These are phyloP conservation scores for Azemiops feae DNA, from an alignment of 2,113 vertebrate species.

Conservation along the genomic window DNA sequence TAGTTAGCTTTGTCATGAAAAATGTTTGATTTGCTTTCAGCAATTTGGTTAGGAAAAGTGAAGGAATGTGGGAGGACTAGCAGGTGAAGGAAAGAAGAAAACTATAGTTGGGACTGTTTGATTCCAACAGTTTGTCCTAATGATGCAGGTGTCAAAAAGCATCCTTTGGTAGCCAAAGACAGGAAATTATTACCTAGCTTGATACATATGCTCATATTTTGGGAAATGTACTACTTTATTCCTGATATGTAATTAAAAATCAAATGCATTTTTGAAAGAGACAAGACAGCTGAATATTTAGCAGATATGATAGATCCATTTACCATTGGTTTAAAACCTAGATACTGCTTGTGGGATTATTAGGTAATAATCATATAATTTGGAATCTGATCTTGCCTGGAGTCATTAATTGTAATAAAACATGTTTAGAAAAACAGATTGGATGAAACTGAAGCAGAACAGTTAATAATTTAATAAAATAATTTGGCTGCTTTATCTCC, in stretches of 20 bases:
- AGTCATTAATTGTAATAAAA: conserved; percentile 16
- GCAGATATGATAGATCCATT: background rate
- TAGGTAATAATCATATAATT: background rate
- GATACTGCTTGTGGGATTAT: background rate
- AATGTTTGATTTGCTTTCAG: conserved; percentile 12
- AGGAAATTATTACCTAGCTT: background rate
- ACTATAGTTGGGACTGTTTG: background rate
- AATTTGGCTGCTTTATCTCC: background rate
- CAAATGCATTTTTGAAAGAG: background rate
- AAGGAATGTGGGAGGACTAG: background rate
- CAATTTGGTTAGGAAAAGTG: background rate
- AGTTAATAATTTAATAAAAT: background rate
- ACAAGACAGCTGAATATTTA: background rate
- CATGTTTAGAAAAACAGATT: background rate
- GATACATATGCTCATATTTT: background rate
- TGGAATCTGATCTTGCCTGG: background rate
- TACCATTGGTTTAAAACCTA: background rate
- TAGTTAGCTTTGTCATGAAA: background rate
- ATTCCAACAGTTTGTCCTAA: conserved; percentile 2
- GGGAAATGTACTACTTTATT: background rate
- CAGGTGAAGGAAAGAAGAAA: background rate
- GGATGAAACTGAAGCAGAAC: conserved; percentile 8
- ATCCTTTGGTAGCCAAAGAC: background rate
- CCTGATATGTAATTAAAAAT: conserved; percentile 17
- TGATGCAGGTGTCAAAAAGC: background rate